Percentiles rank a stretch among this genome's conserved stretches.
These are phyloP conservation scores for Dolichoris vasculosae DNA, from an alignment of 1,140 invertebrate species.

Conservation along the genomic window DNA sequence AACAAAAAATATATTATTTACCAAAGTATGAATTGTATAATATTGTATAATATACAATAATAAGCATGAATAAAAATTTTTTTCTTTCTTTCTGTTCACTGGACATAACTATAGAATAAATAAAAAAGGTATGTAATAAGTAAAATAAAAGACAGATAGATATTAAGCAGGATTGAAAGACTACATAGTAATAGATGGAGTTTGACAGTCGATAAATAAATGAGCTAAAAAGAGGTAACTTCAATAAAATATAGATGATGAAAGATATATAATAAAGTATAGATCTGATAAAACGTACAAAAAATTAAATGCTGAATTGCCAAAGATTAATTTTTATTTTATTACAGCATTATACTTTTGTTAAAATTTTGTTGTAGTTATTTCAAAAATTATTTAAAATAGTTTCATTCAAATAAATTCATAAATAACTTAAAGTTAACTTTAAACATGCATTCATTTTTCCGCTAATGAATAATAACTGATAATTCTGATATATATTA, in stretches of 20 bases:
- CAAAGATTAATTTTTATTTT: no score
- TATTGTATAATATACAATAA: no score
- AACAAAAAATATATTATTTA: no score
- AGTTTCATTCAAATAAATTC: neutral
- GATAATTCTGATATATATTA: neutral
- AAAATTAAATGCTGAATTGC: no score
- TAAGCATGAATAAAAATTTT: no score
- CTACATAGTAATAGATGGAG: neutral
- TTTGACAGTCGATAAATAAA: neutral
- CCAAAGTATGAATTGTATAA: no score
- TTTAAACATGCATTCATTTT: neutral
- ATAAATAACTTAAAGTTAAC: neutral
- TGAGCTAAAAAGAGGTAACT: neutral
- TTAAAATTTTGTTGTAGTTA: neutral
- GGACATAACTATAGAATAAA: no score
- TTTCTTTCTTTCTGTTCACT: no score
- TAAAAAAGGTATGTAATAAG: neutral
- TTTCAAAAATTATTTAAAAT: neutral
- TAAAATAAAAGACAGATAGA: neutral
- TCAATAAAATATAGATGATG: neutral
- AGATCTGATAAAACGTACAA: no score
- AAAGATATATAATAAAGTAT: neutral
- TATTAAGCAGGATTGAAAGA: neutral
- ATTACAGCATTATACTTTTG: no score
- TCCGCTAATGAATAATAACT: neutral